These are phyloP conservation scores for Agapostemon virescens DNA, from an alignment of 2,888 invertebrate species.

Conservation along the genomic window DNA sequence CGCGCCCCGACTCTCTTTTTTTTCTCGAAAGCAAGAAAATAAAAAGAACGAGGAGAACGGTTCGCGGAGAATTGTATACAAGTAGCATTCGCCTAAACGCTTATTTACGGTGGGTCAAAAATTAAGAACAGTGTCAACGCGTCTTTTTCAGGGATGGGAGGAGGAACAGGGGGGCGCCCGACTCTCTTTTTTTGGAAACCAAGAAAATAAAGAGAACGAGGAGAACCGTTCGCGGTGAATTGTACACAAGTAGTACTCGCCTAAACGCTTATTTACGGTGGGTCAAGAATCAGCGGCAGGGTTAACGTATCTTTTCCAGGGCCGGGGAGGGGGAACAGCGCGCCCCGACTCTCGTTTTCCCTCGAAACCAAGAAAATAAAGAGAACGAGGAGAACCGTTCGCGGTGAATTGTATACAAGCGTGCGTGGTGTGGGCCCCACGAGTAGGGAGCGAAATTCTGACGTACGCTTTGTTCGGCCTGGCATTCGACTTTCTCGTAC, in stretches of 20 bases:
- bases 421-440: conserved; percentile 3
- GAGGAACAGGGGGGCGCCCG: not conserved
- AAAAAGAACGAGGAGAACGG: no score
- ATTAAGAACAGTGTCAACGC: no score
- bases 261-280: no score
- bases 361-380: not conserved
- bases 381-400: not conserved
- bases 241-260: no score
- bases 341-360: conserved; percentile 19
- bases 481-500: conserved; percentile 60
- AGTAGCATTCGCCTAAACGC: no score
- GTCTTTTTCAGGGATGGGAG: not conserved
- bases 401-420: conserved; percentile 20
- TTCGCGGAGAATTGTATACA: no score
- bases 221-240: conserved; percentile 16
- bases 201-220: not conserved
- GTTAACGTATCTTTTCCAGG: not conserved
- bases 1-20: conserved; percentile 15
- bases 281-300: no score
- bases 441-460: conserved; percentile 52
- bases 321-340: not conserved
- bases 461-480: conserved; percentile 58
- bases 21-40: no score
- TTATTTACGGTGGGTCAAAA: no score
- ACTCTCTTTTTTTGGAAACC: conserved; percentile 16